phyloP scores from a whole-genome alignment of 2,113 vertebrate genomes.

The Erinaceus europaeus region DNA sequence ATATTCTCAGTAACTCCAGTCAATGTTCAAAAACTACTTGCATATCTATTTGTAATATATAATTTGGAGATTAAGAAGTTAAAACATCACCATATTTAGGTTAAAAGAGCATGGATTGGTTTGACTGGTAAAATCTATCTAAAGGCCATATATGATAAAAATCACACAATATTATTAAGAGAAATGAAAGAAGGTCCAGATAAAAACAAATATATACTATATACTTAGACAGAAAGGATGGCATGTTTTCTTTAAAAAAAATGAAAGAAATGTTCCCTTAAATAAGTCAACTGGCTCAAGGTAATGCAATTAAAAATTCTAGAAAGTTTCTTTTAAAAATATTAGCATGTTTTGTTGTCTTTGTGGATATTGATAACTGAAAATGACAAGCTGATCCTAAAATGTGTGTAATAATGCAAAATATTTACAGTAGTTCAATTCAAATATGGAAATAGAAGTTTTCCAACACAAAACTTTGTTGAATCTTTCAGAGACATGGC shows the following conservation, averaged over 20 bases:
- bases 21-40: neutral
- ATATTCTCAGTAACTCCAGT: neutral
- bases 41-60: neutral
- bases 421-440: neutral
- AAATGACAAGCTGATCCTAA: neutral
- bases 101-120: neutral
- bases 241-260: too few relatives aligned
- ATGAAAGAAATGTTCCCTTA: too few relatives aligned
- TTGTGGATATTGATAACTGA: neutral
- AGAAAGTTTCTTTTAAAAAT: neutral
- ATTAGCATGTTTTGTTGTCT: neutral
- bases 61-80: neutral
- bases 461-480: too few relatives aligned
- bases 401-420: neutral
- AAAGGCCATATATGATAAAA: neutral
- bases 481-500: too few relatives aligned
- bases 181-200: neutral
- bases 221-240: neutral
- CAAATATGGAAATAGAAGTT: neutral
- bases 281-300: neutral
- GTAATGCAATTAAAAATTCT: neutral
- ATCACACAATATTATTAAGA: neutral
- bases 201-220: neutral
- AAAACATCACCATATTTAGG: neutral
- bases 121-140: neutral